Conservation (phyloP, 2,888 invertebrate genomes). For the Laspeyria flexula region DNA sequence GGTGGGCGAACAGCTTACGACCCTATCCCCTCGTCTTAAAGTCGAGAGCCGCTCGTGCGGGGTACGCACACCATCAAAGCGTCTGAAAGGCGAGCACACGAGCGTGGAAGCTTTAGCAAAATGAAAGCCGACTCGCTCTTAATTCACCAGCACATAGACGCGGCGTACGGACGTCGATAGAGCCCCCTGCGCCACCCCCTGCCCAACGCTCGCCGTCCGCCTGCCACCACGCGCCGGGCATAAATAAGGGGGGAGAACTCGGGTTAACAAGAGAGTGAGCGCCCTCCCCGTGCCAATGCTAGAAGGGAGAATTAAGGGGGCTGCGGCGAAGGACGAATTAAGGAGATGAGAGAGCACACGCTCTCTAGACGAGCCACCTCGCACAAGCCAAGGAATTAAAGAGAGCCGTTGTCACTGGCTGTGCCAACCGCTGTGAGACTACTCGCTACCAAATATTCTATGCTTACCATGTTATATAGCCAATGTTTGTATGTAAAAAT, state of each 20-base stretch:
- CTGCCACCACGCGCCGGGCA: slow-evolving; percentile 68
- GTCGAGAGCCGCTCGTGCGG: slow-evolving; percentile 66
- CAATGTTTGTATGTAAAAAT: not conserved
- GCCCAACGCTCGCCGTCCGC: too few relatives aligned
- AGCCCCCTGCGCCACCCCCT: slow-evolving; percentile 56
- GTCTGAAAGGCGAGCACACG: slow-evolving; percentile 84
- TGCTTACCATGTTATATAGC: slow-evolving; percentile 1
- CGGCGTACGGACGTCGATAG: slow-evolving; percentile 73
- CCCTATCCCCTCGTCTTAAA: slow-evolving; percentile 69
- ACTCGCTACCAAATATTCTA: slow-evolving; percentile 7
- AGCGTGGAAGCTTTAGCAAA: slow-evolving; percentile 84
- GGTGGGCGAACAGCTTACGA: slow-evolving; percentile 59
- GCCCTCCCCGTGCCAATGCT: slow-evolving; percentile 71
- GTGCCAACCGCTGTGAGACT: slow-evolving; percentile 27
- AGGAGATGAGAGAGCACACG: slow-evolving; percentile 86
- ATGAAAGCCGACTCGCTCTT: slow-evolving; percentile 86
- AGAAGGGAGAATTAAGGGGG: slow-evolving; percentile 81
- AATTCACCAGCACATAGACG: slow-evolving; percentile 82
- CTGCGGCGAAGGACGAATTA: slow-evolving; percentile 86
- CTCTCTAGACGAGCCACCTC: slow-evolving; percentile 82
- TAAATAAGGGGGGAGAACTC: slow-evolving; percentile 83
- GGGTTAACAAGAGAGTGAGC: slow-evolving; percentile 82
- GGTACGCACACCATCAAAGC: slow-evolving; percentile 63
- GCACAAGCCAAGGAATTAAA: slow-evolving; percentile 77
- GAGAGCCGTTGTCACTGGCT: slow-evolving; percentile 43